phyloP scores from a whole-genome alignment of 2,113 vertebrate species.

The Gavialis gangeticus region DNA sequence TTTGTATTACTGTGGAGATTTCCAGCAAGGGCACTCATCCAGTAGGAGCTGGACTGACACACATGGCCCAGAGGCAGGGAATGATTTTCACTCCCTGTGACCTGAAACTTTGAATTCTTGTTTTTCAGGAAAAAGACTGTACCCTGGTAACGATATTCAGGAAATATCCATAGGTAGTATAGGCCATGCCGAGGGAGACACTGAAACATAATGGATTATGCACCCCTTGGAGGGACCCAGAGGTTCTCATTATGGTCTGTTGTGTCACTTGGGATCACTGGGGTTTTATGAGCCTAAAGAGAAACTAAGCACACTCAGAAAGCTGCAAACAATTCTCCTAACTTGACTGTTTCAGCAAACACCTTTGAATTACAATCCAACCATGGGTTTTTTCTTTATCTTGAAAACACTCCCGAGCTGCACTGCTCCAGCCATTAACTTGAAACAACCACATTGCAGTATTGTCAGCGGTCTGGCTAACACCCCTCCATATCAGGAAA shows the following conservation, averaged over 20 bases:
- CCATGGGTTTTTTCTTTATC: too few species aligned
- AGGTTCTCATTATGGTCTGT: not conserved
- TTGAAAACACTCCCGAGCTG: not conserved
- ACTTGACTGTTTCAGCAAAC: not conserved
- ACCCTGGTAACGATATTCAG: not conserved
- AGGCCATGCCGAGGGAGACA: not conserved
- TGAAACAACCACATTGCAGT: constrained; percentile 42
- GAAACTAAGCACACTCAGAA: not conserved
- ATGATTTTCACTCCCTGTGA: not conserved
- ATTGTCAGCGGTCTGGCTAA: constrained; percentile 53
- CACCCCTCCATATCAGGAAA: constrained; percentile 59
- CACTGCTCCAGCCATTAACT: constrained; percentile 53
- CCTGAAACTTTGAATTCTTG: not conserved
- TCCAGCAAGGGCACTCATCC: constrained; percentile 10
- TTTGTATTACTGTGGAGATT: constrained; percentile 46
- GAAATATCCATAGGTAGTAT: not conserved
- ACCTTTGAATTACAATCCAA: not conserved
- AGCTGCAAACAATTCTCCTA: not conserved
- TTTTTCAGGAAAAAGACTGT: not conserved
- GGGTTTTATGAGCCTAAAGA: not conserved
- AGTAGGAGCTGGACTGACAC: constrained; percentile 20
- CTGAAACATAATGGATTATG: not conserved
- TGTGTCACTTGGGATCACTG: not conserved
- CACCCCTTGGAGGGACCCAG: not conserved
- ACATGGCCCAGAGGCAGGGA: constrained; percentile 20